phyloP scores from a whole-genome alignment of 2,888 invertebrate species.

The Amphipoea lucens region DNA sequence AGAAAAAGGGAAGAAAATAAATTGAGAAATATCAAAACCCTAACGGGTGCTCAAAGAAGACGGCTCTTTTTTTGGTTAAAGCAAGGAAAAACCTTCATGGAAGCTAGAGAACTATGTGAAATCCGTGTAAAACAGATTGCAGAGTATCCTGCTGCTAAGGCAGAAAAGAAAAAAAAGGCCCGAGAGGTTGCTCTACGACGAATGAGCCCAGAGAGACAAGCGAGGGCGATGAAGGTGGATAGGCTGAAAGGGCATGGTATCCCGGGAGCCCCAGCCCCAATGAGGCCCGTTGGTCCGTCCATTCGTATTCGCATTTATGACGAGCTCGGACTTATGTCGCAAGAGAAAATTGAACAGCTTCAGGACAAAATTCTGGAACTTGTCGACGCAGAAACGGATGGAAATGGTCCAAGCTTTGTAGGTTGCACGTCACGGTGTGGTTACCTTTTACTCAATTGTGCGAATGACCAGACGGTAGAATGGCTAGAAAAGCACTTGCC shows the following conservation, averaged over 20 bases:
- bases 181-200: neutral
- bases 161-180: constrained; percentile 3
- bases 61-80: constrained; percentile 48
- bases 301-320: constrained; percentile 29
- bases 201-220: constrained; percentile 23
- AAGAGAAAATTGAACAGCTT: constrained; percentile 30
- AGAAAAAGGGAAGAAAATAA: constrained; percentile 2
- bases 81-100: constrained; percentile 39
- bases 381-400: constrained; percentile 41
- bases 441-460: constrained; percentile 20
- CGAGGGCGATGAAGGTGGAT: neutral
- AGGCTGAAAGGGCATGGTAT: constrained; percentile 8
- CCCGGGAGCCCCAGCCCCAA: neutral
- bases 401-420: constrained; percentile 23
- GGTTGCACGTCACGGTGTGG: neutral
- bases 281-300: neutral
- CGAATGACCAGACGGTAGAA: constrained; percentile 30
- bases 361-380: constrained; percentile 42
- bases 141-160: constrained; percentile 32
- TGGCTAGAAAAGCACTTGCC: constrained; percentile 37
- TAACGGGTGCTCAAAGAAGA: constrained; percentile 1
- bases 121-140: constrained; percentile 3
- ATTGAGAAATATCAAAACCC: neutral
- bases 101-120: constrained; percentile 41
- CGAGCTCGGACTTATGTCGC: constrained; percentile 7